These are phyloP conservation scores for Euphydryas editha DNA, from an alignment of 2,888 invertebrate species.

Conservation along the genomic window DNA sequence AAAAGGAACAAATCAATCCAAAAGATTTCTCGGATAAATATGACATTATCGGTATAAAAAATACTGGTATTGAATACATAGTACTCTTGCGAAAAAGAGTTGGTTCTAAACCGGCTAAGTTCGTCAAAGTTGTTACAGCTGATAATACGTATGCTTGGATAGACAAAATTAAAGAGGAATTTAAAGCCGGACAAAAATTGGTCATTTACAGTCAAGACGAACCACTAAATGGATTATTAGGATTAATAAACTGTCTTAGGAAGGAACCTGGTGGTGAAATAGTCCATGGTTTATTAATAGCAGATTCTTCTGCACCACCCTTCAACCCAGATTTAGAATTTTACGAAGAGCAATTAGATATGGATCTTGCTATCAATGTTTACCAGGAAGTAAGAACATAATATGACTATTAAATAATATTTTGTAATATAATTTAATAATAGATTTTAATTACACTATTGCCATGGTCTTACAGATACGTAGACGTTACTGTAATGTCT, in stretches of 20 bases:
- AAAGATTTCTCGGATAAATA: constrained; percentile 69
- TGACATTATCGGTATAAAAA: constrained; percentile 77
- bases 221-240: constrained; percentile 90
- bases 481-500: too few species aligned
- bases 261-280: constrained; percentile 90
- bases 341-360: constrained; percentile 86
- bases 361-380: constrained; percentile 92
- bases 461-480: neutral
- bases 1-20: constrained; percentile 76
- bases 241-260: constrained; percentile 93
- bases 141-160: constrained; percentile 81
- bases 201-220: constrained; percentile 88
- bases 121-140: constrained; percentile 70
- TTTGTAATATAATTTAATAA: neutral
- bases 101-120: constrained; percentile 73
- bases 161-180: constrained; percentile 73
- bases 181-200: constrained; percentile 76
- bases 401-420: neutral
- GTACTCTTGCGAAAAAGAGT: constrained; percentile 81
- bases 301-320: constrained; percentile 85
- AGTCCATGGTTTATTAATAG: constrained; percentile 85
- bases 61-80: constrained; percentile 78
- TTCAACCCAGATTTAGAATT: constrained; percentile 86
- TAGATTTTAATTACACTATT: neutral
- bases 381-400: constrained; percentile 79